Percentiles rank a stretch among this genome's conserved stretches.
These are phyloP conservation scores for Triplophysa tibetana DNA, from an alignment of 2,113 vertebrate genomes.

Conservation along the genomic window DNA sequence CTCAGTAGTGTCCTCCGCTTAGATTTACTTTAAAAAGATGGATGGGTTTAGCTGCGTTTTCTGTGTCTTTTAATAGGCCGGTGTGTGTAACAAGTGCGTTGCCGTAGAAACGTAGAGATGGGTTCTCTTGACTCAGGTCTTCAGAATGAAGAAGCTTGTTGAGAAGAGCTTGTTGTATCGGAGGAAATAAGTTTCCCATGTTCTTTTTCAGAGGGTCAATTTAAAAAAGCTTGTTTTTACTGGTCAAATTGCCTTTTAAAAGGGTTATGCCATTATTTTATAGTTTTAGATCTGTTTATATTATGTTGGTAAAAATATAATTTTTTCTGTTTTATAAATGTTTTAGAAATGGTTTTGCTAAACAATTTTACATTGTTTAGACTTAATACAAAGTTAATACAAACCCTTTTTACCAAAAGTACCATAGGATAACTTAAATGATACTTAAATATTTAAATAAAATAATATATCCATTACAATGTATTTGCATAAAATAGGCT, in stretches of 20 bases:
- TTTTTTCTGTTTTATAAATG: too few species aligned
- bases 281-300: background rate
- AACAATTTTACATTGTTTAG: too few species aligned
- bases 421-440: too few species aligned
- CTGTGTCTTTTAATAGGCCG: constrained; percentile 25
- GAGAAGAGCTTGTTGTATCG: constrained; percentile 19
- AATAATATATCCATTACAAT: too few species aligned
- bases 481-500: too few species aligned
- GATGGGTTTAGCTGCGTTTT: constrained; percentile 39
- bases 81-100: constrained; percentile 42
- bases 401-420: too few species aligned
- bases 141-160: constrained; percentile 38
- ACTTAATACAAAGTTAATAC: too few species aligned
- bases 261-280: background rate
- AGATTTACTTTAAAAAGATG: constrained; percentile 53
- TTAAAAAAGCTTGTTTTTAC: background rate
- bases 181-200: constrained; percentile 35
- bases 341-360: too few species aligned
- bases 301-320: too few species aligned
- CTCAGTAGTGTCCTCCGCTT: constrained; percentile 44
- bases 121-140: constrained; percentile 41
- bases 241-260: background rate
- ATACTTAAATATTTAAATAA: too few species aligned
- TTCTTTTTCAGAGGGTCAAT: background rate
- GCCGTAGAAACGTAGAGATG: constrained; percentile 33